These are phyloP conservation scores for Melospiza melodia DNA, from an alignment of 2,113 vertebrate species.

Conservation along the genomic window DNA sequence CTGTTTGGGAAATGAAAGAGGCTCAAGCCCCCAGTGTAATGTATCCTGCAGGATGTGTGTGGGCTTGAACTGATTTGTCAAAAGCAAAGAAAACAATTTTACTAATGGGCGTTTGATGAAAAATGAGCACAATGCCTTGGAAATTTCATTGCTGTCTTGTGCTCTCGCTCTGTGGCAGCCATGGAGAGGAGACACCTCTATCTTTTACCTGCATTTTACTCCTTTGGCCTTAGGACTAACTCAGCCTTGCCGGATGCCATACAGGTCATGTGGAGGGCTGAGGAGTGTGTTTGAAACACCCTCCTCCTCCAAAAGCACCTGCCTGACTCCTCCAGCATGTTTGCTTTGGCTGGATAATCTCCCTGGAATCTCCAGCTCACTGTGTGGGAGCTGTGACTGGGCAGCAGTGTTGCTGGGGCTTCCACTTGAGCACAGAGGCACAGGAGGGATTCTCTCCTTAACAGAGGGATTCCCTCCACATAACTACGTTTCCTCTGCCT, in stretches of 20 bases:
- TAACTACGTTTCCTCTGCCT: background rate
- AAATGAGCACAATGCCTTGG: background rate
- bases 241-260: background rate
- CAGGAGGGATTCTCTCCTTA: background rate
- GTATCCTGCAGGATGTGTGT: background rate
- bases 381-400: background rate
- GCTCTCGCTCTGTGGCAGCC: background rate
- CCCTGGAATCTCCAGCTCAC: background rate
- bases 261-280: background rate
- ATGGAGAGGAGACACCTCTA: background rate
- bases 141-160: background rate
- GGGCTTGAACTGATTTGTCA: background rate
- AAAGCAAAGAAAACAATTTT: background rate
- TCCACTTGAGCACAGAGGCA: background rate
- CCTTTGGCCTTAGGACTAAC: background rate
- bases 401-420: accelerated
- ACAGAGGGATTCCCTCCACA: background rate
- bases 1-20: background rate
- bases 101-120: background rate
- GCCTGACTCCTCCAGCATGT: background rate
- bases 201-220: background rate
- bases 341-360: background rate
- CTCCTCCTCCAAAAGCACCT: background rate
- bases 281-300: background rate
- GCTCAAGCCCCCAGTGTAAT: background rate